These are phyloP conservation scores for Apodemia duryi DNA, from an alignment of 2,888 invertebrate genomes.

Conservation along the genomic window DNA sequence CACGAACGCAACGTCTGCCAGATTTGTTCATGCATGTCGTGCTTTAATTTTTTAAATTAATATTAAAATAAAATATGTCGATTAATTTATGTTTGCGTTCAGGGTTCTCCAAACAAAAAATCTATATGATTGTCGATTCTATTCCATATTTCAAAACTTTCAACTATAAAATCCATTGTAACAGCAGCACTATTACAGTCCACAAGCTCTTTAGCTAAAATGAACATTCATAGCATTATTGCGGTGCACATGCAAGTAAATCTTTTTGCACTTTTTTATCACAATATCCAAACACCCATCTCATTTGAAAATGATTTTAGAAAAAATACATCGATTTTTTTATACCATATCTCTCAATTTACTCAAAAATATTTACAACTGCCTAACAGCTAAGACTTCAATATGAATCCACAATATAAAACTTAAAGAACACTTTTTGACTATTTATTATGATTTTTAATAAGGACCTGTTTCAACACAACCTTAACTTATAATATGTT, in stretches of 20 bases:
- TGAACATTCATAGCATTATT: conserved; percentile 13
- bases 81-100: no score
- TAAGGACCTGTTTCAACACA: conserved; percentile 3
- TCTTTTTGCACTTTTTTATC: conserved; percentile 38
- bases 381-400: conserved; percentile 38
- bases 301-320: conserved; percentile 43
- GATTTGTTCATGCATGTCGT: no score
- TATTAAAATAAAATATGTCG: no score
- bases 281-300: conserved; percentile 38
- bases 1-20: no score
- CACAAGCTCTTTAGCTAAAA: conserved; percentile 4
- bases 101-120: no score
- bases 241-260: conserved; percentile 9
- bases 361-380: conserved; percentile 45
- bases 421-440: conserved; percentile 48
- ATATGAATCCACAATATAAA: conserved; percentile 24
- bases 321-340: conserved; percentile 45
- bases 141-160: no score
- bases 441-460: conserved; percentile 34
- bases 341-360: conserved; percentile 31
- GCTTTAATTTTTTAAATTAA: no score
- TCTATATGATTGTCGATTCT: no score
- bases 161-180: not conserved
- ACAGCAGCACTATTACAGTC: not conserved
- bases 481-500: no score